Percentiles rank a stretch among this genome's conserved stretches.
Evolutionary conservation across 2,797 vertebrate species (phyloP).

Genomic region (Naso thynnoides): DNA sequence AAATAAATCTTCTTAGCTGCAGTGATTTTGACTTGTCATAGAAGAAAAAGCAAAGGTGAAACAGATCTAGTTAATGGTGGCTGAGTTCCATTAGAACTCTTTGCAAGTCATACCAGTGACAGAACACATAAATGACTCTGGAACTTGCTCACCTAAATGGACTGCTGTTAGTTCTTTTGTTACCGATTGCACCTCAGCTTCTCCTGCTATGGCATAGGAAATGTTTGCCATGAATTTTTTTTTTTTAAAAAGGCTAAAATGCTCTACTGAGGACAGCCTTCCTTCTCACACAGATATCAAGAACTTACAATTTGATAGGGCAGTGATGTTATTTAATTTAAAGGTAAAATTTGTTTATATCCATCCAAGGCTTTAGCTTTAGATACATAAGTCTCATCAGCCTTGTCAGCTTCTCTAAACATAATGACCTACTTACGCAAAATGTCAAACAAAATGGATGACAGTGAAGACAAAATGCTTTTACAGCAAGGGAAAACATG

Average conservation of each 20-base stretch:
- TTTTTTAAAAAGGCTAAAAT: not conserved
- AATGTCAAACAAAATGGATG: not conserved
- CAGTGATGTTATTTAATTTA: not conserved
- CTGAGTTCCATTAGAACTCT: not conserved
- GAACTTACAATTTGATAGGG: not conserved
- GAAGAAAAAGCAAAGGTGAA: not conserved
- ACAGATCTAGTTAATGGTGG: not conserved
- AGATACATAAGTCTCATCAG: not conserved
- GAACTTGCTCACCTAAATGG: not conserved
- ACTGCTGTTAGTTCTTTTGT: not conserved
- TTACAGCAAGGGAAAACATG: not conserved
- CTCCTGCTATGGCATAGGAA: conserved; percentile 3
- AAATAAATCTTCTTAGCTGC: not conserved
- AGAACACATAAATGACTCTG: not conserved
- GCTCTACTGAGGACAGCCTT: not conserved
- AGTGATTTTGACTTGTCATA: not conserved
- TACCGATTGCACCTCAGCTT: not conserved
- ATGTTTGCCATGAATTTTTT: not conserved
- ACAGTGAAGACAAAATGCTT: too few relatives aligned
- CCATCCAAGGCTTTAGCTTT: not conserved
- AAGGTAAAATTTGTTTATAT: not conserved
- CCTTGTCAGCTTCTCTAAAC: conserved; percentile 5
- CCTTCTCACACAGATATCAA: not conserved
- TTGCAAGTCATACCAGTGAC: not conserved
- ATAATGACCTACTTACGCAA: conserved; percentile 12